Percentiles rank a stretch among this genome's conserved stretches.
phyloP scores from a whole-genome alignment of 2,113 vertebrate genomes.

The Rhinoderma darwinii region DNA sequence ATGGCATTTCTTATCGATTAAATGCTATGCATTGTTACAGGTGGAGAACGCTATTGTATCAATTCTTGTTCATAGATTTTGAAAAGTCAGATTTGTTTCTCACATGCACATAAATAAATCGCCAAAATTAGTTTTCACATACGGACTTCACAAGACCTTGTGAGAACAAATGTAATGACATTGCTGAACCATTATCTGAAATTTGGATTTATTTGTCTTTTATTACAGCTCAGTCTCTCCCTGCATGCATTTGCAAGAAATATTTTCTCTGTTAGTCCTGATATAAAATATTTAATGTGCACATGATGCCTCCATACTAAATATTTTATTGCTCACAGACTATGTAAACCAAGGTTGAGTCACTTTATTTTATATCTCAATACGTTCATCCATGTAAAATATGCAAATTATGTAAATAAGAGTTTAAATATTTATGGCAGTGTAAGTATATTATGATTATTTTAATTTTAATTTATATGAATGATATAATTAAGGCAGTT shows the following conservation, averaged over 20 bases:
- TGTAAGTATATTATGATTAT: neutral
- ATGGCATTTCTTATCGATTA: slow-evolving; percentile 1
- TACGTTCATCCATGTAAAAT: neutral
- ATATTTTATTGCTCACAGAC: slow-evolving; percentile 46
- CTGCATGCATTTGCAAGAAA: slow-evolving; percentile 44
- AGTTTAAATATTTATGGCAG: slow-evolving; percentile 21
- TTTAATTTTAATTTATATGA: neutral
- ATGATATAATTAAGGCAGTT: slow-evolving; percentile 14
- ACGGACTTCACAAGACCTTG: slow-evolving; percentile 8
- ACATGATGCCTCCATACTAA: slow-evolving; percentile 42
- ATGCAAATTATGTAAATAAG: slow-evolving; percentile 34
- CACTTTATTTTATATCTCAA: slow-evolving; percentile 24
- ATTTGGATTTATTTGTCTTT: slow-evolving; percentile 54
- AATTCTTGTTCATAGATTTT: neutral
- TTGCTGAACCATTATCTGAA: slow-evolving; percentile 41
- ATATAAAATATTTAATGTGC: slow-evolving; percentile 53
- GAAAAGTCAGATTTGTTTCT: neutral
- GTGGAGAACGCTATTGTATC: neutral
- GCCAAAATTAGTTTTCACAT: slow-evolving; percentile 27
- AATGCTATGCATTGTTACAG: neutral
- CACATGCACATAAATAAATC: neutral
- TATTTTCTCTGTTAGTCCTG: slow-evolving; percentile 43
- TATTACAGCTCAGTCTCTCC: slow-evolving; percentile 36
- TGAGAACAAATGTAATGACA: slow-evolving; percentile 50
- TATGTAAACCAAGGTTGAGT: slow-evolving; percentile 53